phyloP scores from a whole-genome alignment of 2,797 vertebrate species.

The Thunnus albacares region DNA sequence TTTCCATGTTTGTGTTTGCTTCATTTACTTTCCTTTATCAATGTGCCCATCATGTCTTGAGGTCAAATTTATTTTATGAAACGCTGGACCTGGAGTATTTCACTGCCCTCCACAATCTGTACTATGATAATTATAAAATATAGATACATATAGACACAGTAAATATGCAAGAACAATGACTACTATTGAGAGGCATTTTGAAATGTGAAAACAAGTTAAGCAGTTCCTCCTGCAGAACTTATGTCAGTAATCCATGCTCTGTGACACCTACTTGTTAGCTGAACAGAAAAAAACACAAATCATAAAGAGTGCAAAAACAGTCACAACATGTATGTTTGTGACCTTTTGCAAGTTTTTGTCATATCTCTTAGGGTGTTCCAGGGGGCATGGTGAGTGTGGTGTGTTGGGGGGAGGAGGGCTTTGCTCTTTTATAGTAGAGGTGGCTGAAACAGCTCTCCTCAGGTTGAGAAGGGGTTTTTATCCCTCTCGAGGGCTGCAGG shows the following conservation, averaged over 20 bases:
- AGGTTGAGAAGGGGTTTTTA: slow-evolving; percentile 66
- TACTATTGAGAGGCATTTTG: neutral
- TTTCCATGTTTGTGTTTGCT: neutral
- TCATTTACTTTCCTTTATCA: neutral
- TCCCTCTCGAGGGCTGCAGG: slow-evolving; percentile 75
- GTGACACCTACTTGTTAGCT: slow-evolving; percentile 12
- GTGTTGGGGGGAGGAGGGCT: neutral
- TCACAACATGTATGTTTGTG: slow-evolving; percentile 45
- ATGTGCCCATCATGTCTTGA: neutral
- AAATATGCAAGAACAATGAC: neutral
- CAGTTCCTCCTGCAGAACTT: neutral
- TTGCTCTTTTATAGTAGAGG: slow-evolving; percentile 69
- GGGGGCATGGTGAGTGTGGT: slow-evolving; percentile 19
- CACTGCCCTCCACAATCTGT: neutral
- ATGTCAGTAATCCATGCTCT: neutral
- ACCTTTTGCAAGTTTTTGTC: slow-evolving; percentile 62
- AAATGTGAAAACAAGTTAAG: neutral
- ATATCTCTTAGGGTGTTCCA: slow-evolving; percentile 49
- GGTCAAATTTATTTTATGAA: neutral
- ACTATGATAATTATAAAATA: neutral
- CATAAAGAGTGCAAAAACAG: slow-evolving; percentile 29
- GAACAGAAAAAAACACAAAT: neutral
- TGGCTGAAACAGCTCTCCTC: slow-evolving; percentile 65
- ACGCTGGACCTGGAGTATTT: no score
- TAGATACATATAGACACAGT: no score